phyloP scores from a whole-genome alignment of 2,113 vertebrate species.

The Otocyon megalotis region DNA sequence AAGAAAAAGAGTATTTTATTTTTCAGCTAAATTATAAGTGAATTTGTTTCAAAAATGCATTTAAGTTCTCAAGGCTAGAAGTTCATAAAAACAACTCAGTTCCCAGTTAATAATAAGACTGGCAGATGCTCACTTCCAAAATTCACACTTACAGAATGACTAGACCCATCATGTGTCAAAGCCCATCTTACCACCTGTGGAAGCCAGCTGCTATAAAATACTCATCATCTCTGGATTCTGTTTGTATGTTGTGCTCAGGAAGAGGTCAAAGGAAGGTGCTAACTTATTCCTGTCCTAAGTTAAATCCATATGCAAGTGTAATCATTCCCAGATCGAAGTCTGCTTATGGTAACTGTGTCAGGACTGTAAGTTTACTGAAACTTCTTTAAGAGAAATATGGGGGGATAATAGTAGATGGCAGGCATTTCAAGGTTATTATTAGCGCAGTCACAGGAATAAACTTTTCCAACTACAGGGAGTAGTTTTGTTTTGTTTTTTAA shows the following conservation, averaged over 20 bases:
- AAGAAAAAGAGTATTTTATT: slow-evolving; percentile 78
- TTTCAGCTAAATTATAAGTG: slow-evolving; percentile 82
- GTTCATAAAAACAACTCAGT: slow-evolving; percentile 86
- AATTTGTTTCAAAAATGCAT: slow-evolving; percentile 86
- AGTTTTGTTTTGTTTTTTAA: slow-evolving; percentile 44
- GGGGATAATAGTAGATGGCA: not conserved
- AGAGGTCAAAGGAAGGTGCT: slow-evolving; percentile 86
- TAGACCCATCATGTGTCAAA: slow-evolving; percentile 81
- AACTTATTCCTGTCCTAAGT: slow-evolving; percentile 85
- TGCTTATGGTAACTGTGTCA: slow-evolving; percentile 66
- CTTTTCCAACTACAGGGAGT: not conserved
- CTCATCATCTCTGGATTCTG: slow-evolving; percentile 86
- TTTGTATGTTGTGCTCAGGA: slow-evolving; percentile 85
- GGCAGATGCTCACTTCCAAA: slow-evolving; percentile 85
- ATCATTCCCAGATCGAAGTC: slow-evolving; percentile 82
- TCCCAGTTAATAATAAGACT: slow-evolving; percentile 86
- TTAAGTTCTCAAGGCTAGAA: slow-evolving; percentile 86
- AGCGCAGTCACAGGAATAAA: slow-evolving; percentile 35
- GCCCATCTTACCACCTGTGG: slow-evolving; percentile 87
- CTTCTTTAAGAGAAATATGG: slow-evolving; percentile 20
- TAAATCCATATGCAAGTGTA: slow-evolving; percentile 80
- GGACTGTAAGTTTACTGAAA: slow-evolving; percentile 66
- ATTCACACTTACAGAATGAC: slow-evolving; percentile 85
- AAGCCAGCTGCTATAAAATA: slow-evolving; percentile 87
- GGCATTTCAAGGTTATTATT: slow-evolving; percentile 61